Evolutionary conservation across 2,113 vertebrate genomes (phyloP).

Genomic region (Opisthocomus hoazin): DNA sequence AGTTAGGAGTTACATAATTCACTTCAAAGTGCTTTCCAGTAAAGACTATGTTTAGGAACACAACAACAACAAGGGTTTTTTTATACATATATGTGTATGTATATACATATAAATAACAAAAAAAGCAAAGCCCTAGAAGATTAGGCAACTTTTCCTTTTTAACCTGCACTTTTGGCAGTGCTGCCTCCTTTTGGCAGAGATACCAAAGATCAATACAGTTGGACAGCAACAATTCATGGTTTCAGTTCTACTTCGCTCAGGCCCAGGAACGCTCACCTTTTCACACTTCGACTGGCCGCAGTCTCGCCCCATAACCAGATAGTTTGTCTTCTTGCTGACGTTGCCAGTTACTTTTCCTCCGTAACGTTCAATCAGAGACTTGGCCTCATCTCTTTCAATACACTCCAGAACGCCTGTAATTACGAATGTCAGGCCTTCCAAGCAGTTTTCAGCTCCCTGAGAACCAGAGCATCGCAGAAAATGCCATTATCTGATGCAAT

Average conservation of each 20-base stretch:
- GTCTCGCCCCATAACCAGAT: constrained; percentile 91
- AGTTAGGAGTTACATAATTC: background rate
- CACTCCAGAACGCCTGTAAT: constrained; percentile 94
- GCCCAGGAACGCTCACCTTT: constrained; percentile 75
- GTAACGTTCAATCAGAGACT: constrained; percentile 90
- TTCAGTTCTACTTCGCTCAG: accelerated
- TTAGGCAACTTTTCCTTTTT: background rate
- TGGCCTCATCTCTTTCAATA: constrained; percentile 92
- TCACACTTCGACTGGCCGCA: constrained; percentile 87
- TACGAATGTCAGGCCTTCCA: constrained; percentile 94
- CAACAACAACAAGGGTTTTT: background rate
- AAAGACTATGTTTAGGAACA: background rate
- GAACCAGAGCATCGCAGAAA: constrained; percentile 43
- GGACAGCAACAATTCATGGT: background rate
- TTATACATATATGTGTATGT: accelerated
- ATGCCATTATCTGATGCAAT: background rate
- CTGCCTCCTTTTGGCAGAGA: background rate
- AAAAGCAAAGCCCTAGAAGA: background rate
- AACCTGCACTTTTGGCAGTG: background rate
- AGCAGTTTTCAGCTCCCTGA: constrained; percentile 94
- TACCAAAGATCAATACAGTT: background rate
- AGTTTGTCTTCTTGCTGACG: constrained; percentile 93
- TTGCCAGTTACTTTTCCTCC: constrained; percentile 96
- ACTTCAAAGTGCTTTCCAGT: background rate
- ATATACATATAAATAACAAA: background rate